Conservation (phyloP, 2,113 vertebrate species). For the Neopipo cinnamomea region DNA sequence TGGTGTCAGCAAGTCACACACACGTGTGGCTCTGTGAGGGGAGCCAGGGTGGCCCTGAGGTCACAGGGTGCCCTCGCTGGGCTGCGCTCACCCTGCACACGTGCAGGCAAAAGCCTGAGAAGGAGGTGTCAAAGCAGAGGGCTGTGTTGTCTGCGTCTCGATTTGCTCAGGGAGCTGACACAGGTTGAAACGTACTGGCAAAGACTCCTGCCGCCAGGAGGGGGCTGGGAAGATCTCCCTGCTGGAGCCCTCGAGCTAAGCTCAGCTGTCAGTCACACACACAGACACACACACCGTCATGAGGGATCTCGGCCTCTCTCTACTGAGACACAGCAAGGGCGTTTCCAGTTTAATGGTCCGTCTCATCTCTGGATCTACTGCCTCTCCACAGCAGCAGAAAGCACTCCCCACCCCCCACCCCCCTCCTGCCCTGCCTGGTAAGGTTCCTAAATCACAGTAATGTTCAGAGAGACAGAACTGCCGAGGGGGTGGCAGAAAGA, state of each 20-base stretch:
- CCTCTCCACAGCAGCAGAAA: background rate
- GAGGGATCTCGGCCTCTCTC: slow-evolving; percentile 39
- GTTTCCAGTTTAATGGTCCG: slow-evolving; percentile 52
- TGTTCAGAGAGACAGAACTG: slow-evolving; percentile 48
- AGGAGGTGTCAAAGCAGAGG: background rate
- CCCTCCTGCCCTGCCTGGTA: background rate
- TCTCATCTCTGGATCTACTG: slow-evolving; percentile 39
- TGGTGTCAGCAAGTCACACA: background rate
- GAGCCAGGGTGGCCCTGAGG: background rate
- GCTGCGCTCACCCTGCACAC: background rate
- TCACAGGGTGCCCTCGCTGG: background rate
- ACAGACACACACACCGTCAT: background rate
- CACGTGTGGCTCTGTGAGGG: background rate
- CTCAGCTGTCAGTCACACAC: slow-evolving; percentile 13
- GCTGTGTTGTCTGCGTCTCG: background rate
- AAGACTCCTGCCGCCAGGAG: background rate
- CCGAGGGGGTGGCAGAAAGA: slow-evolving; percentile 42
- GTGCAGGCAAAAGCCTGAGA: background rate
- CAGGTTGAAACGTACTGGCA: background rate
- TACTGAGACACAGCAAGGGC: slow-evolving; percentile 46
- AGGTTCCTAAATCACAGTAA: slow-evolving; percentile 60
- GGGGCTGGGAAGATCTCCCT: background rate
- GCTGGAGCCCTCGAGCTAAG: background rate
- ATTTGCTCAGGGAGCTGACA: background rate
- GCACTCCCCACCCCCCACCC: background rate